Evolutionary conservation across 2,888 invertebrate species (phyloP).

Genomic region (Abrostola triplasia): DNA sequence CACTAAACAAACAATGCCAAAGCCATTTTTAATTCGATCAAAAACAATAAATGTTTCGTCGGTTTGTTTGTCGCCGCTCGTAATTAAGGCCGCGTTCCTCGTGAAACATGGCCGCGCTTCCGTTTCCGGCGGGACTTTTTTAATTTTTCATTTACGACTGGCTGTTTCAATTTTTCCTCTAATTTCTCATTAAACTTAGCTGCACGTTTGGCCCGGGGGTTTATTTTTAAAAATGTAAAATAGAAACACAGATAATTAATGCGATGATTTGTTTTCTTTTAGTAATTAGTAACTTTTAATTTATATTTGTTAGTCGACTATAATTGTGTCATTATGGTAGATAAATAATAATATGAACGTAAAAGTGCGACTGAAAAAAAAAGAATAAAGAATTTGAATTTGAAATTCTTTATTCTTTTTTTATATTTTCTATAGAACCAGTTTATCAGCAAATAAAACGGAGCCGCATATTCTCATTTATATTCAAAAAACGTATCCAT

Average conservation of each 20-base stretch:
- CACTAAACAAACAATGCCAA: constrained; percentile 24
- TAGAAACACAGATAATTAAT: constrained; percentile 66
- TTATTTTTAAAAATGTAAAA: constrained; percentile 67
- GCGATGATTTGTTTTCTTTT: constrained; percentile 57
- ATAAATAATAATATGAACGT: too few relatives aligned
- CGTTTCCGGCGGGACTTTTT: constrained; percentile 79
- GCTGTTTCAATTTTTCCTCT: constrained; percentile 79
- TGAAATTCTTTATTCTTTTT: too few relatives aligned
- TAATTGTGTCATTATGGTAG: not conserved
- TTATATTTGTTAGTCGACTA: not conserved
- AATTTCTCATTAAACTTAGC: constrained; percentile 84
- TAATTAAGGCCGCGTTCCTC: constrained; percentile 75
- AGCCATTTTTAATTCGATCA: constrained; percentile 56
- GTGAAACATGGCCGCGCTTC: constrained; percentile 78
- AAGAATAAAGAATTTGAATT: too few relatives aligned
- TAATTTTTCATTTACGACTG: constrained; percentile 84
- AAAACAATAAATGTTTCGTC: constrained; percentile 59
- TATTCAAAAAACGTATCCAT: constrained; percentile 39
- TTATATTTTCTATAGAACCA: too few relatives aligned
- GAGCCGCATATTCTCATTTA: constrained; percentile 27
- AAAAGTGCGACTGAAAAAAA: too few relatives aligned
- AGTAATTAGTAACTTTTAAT: constrained; percentile 37
- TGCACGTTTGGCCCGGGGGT: constrained; percentile 70
- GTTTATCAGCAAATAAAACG: too few relatives aligned
- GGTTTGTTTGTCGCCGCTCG: constrained; percentile 72